These are phyloP conservation scores for Syngnathus scovelli DNA, from an alignment of 2,113 vertebrate species.

Conservation along the genomic window DNA sequence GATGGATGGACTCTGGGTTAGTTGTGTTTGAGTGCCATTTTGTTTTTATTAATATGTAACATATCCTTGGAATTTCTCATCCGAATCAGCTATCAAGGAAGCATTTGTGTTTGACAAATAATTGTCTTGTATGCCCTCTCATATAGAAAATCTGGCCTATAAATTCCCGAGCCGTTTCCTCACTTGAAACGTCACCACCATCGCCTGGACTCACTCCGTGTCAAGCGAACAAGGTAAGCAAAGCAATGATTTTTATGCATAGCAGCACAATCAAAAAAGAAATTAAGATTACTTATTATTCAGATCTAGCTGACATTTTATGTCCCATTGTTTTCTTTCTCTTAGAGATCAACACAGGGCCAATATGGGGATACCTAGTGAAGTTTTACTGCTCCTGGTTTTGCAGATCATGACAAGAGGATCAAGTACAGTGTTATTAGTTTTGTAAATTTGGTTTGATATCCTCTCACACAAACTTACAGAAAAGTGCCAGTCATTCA, in stretches of 20 bases:
- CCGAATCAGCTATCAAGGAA: background rate
- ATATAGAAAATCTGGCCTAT: slow-evolving; percentile 2
- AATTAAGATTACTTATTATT: background rate
- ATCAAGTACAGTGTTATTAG: slow-evolving; percentile 28
- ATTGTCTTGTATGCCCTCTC: background rate
- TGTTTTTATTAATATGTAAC: slow-evolving; percentile 32
- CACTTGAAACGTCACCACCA: background rate
- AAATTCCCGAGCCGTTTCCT: slow-evolving; percentile 11
- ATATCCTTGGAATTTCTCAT: background rate
- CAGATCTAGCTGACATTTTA: background rate
- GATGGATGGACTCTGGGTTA: background rate
- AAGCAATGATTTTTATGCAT: background rate
- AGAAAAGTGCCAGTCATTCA: background rate
- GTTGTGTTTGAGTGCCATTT: too few relatives aligned
- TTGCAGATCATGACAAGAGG: slow-evolving; percentile 18
- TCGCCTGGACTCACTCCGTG: background rate
- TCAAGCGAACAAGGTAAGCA: slow-evolving; percentile 4
- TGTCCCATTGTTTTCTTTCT: background rate
- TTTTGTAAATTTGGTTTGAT: background rate
- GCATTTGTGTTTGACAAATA: background rate
- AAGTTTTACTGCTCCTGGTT: slow-evolving; percentile 17
- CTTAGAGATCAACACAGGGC: background rate
- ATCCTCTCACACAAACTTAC: background rate
- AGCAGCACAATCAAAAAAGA: background rate
- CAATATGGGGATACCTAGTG: slow-evolving; percentile 9